Base-by-base conservation (phyloP, 2,888 invertebrate species). In the Coleophora deauratella region DNA sequence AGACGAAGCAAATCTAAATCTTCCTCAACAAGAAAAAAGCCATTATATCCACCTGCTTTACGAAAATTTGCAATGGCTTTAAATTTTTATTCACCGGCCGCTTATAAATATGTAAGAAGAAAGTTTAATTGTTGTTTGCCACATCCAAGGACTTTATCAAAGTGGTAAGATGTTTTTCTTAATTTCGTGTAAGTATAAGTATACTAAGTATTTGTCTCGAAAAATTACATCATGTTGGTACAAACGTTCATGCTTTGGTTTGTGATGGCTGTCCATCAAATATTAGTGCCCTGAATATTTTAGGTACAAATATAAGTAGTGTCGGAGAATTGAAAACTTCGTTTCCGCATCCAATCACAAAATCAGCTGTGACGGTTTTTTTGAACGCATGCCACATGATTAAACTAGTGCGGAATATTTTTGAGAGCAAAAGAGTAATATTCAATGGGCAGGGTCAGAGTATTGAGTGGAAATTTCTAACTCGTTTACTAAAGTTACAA, bases 101-200 rank as follows among this genome's bases (percentile, higher is more conserved):
- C 27, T 11, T 36, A 36, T 11, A 36, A 36, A 27, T 36, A 27
- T 36, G 36, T 36, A 9, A 36, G 36, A 12, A 27, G 36, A 9
- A 11, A 27, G n/a, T 41, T 33, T 27, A 9, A 27, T 34, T 14
- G 13, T 27, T 33, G 32, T 21, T 12, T 33, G 12, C 37, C 31
- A 8, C 49, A 11, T 45, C 44, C 40, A 37, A 27, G 9, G 60
- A 54, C 49, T 50, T 62, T 2, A 44, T 55, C 8, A 44, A 47
- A 37, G 47, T 47, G 32, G 52, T 33, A 48, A 8, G 43, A 60
- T 48, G 58, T 53, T 0, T 44, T 50, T 14, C 59, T 61, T 10
- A 62, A 64, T 1, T 58, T 66, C 35, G 54, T 54, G 10, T 40
- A 42, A 11, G 54, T 57, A 49, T 46, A 54, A 10, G 54, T 62